Evolutionary conservation across 1,140 invertebrate species (phyloP).

Genomic region (Drosophila chauvacae): DNA sequence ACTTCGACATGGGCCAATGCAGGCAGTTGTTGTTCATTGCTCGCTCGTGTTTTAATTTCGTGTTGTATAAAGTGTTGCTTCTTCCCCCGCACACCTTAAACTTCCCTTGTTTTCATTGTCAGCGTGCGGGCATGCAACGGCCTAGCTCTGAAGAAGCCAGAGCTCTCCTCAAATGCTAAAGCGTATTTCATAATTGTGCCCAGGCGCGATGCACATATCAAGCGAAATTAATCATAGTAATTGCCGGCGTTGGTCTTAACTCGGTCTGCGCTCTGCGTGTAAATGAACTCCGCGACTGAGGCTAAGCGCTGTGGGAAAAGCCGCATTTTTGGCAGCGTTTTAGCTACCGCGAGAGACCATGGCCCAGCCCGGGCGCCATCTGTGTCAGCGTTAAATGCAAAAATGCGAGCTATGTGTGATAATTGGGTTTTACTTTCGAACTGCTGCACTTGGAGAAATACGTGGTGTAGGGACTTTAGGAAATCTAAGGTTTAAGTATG

Average conservation of each 20-base stretch:
- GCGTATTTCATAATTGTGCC: conserved; percentile 77
- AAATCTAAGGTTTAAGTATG: too few species aligned
- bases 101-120: conserved; percentile 65
- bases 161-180: conserved; percentile 66
- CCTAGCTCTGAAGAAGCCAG: conserved; percentile 14
- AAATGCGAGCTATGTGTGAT: conserved; percentile 64
- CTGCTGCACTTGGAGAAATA: conserved; percentile 16
- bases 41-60: conserved; percentile 82
- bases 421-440: conserved; percentile 67
- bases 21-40: conserved; percentile 57
- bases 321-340: conserved; percentile 65
- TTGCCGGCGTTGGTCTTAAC: conserved; percentile 40
- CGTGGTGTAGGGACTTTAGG: too few species aligned
- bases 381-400: conserved; percentile 76
- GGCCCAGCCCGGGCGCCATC: conserved; percentile 57
- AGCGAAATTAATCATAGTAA: conserved; percentile 75
- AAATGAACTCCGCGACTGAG: conserved; percentile 66
- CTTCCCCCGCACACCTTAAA: not conserved
- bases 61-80: conserved; percentile 72
- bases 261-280: conserved; percentile 68
- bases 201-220: conserved; percentile 46
- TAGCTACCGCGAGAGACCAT: conserved; percentile 9
- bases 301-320: conserved; percentile 67
- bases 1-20: conserved; percentile 76
- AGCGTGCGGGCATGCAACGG: conserved; percentile 80